Evolutionary conservation across 1,140 invertebrate species (phyloP), one percentile per base, ranked within the genome.

Genomic region (Chionoecetes opilio): DNA sequence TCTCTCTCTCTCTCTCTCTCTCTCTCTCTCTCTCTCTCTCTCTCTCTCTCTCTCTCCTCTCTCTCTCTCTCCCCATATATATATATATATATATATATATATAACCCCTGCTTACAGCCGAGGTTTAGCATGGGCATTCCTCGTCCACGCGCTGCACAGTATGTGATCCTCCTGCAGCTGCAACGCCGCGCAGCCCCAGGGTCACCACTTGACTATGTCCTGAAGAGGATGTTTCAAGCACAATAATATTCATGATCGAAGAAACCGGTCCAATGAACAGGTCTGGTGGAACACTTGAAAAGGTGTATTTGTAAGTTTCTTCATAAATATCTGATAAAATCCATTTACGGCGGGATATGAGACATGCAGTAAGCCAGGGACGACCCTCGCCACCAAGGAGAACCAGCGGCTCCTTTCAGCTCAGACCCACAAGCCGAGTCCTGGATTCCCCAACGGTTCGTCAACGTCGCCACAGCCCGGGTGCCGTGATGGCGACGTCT

Each of bases 21-120:
- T 75, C 63, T 75, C 63, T 75, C 63, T 75, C 63, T 75, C 63
- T 75, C 63, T 75, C 63, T 75, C 63, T 75, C 63, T 75, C 63
- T 75, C 63, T 75, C 9, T 75, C 63, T n/a, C 9, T 75, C 11
- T 41, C 46, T 26, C n/a, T n/a, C 3, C 63, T 75, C 63, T 21
- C 63, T 75, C 11, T 21, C 63, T 75, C n/a, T 14, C n/a, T n/a
- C n/a, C n/a, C n/a, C n/a, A n/a, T n/a, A n/a, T n/a, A n/a, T n/a
- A n/a, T n/a, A n/a, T n/a, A 46, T 14, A 46, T 14, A 46, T 14
- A 46, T 14, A 46, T 14, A 46, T 14, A 46, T 14, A 46, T 14
- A 46, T 14, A 46, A 5, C 5, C 41, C 5, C 41, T 8, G 41
- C 41, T 14, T 46, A 5, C 41, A 46, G 41, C 14, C 41, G 41